Conservation (phyloP, 2,113 vertebrate genomes). For the Balaeniceps rex region DNA sequence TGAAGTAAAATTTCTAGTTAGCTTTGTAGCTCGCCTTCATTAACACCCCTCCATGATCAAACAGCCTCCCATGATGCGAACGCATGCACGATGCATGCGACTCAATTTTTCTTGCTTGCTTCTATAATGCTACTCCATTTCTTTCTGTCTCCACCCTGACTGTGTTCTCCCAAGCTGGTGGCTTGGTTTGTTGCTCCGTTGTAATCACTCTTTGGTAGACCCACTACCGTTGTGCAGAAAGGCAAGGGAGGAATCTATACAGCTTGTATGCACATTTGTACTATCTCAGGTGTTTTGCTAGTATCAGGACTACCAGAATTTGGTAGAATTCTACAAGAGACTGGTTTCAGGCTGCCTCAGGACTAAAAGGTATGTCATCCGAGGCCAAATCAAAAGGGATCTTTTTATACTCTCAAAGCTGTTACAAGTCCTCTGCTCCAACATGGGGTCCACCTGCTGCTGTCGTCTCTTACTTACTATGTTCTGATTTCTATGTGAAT, state of each 20-base stretch:
- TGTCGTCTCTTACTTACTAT: neutral
- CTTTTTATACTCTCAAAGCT: neutral
- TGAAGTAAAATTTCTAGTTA: neutral
- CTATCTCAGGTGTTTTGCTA: neutral
- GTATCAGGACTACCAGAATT: neutral
- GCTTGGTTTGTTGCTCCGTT: neutral
- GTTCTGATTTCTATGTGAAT: neutral
- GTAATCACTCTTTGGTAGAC: neutral
- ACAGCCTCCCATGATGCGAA: neutral
- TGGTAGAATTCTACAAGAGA: neutral
- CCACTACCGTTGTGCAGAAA: neutral
- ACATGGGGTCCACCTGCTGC: neutral
- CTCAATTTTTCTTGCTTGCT: neutral
- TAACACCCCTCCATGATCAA: neutral
- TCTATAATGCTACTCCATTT: neutral
- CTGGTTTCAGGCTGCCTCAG: neutral
- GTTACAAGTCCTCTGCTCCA: neutral
- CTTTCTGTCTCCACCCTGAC: rapidly evolving
- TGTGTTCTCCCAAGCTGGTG: neutral
- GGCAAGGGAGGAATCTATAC: neutral
- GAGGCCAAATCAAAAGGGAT: neutral
- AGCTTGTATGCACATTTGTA: neutral
- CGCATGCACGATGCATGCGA: rapidly evolving
- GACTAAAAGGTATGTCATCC: neutral
- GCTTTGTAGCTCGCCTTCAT: neutral